These are phyloP conservation scores for Prietella phreatophila DNA, from an alignment of 2,113 vertebrate genomes.

Conservation along the genomic window DNA sequence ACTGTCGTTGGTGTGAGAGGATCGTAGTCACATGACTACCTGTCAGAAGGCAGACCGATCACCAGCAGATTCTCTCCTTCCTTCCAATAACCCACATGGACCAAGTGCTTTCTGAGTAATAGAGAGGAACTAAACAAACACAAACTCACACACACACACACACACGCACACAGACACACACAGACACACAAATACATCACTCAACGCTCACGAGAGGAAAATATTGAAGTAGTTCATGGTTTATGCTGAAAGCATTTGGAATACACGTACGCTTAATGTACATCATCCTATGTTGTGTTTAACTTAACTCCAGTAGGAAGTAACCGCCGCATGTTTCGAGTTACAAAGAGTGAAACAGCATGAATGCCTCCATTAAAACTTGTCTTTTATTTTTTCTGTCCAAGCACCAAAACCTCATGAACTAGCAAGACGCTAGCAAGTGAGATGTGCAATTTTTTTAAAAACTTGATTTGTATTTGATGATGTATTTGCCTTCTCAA, in stretches of 20 bases:
- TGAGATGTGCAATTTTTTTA: neutral
- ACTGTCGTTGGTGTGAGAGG: neutral
- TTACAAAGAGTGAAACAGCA: neutral
- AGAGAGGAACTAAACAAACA: conserved; percentile 69
- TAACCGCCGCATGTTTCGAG: neutral
- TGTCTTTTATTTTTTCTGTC: neutral
- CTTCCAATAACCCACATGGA: conserved; percentile 95
- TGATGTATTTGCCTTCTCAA: neutral
- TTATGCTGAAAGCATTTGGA: neutral
- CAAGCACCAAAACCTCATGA: neutral
- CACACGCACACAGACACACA: conserved; percentile 22
- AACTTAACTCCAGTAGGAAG: neutral
- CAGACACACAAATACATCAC: neutral
- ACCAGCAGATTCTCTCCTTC: conserved; percentile 85
- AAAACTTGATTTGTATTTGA: neutral
- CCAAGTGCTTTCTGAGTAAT: conserved; percentile 81
- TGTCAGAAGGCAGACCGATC: conserved; percentile 87
- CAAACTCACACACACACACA: conserved; percentile 14
- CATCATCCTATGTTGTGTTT: neutral
- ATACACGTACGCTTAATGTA: neutral
- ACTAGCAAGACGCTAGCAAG: neutral
- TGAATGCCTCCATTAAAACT: neutral
- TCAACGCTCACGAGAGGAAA: neutral
- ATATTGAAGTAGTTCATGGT: neutral
- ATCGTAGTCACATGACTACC: conserved; percentile 65